phyloP scores from a whole-genome alignment of 64 coral and sea anemone species.

The Stylophora pistillata region DNA sequence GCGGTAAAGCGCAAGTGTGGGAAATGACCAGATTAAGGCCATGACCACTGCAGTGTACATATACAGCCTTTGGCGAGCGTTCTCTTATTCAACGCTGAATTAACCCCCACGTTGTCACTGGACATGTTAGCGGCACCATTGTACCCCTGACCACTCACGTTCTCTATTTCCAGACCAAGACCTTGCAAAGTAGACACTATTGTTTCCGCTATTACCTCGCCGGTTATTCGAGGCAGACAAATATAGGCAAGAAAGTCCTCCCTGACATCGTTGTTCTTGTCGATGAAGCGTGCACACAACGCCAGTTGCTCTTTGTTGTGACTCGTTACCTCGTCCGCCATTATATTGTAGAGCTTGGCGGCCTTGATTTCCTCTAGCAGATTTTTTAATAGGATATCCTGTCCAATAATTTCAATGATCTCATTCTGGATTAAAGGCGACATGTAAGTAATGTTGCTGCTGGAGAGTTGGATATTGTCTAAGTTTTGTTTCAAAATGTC shows the following conservation, averaged over 20 bases:
- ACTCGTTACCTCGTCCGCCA: conserved; percentile 70
- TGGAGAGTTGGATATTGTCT: conserved; percentile 49
- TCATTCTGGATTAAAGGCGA: conserved; percentile 68
- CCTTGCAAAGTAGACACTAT: conserved; percentile 53
- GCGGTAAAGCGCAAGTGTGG: conserved; percentile 53
- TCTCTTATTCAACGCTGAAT: conserved; percentile 46
- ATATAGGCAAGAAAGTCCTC: conserved; percentile 64
- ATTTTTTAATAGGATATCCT: conserved; percentile 65
- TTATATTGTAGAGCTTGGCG: conserved; percentile 57
- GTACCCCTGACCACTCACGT: conserved; percentile 50
- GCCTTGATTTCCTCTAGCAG: conserved; percentile 52
- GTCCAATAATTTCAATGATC: conserved; percentile 74
- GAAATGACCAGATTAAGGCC: conserved; percentile 65
- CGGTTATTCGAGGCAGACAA: conserved; percentile 54
- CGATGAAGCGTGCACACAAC: conserved; percentile 65
- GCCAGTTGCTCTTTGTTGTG: conserved; percentile 75
- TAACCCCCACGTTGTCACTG: conserved; percentile 59
- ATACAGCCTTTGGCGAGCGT: conserved; percentile 45
- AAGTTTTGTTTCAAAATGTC: conserved; percentile 47
- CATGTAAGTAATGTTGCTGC: conserved; percentile 54
- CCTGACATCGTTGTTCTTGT: conserved; percentile 43
- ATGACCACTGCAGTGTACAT: conserved; percentile 70
- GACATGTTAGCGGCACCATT: conserved; percentile 64
- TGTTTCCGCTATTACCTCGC: conserved; percentile 57
- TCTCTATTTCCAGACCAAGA: conserved; percentile 37